Conservation (phyloP, 2,797 vertebrate species). For the Crypturellus tataupa region DNA sequence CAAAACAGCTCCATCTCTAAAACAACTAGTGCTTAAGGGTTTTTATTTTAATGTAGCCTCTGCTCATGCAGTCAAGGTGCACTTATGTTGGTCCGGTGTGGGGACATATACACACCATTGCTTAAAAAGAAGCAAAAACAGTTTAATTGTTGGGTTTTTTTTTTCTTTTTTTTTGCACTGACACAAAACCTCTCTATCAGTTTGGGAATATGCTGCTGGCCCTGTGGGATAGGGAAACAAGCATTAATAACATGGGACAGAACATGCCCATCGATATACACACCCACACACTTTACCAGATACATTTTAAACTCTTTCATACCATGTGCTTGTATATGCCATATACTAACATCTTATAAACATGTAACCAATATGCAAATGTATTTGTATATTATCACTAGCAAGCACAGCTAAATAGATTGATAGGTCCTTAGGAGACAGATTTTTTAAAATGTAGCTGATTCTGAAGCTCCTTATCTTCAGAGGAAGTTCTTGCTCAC, state of each 20-base stretch:
- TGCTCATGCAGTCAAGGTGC: slow-evolving; percentile 19
- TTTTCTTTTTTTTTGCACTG: neutral
- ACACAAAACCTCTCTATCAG: neutral
- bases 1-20: slow-evolving; percentile 78
- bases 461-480: neutral
- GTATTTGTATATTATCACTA: neutral
- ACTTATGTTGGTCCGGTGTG: neutral
- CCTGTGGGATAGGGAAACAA: neutral
- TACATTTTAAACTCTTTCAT: neutral
- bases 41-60: slow-evolving; percentile 61
- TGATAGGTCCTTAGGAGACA: neutral
- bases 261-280: neutral
- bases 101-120: neutral
- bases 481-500: neutral
- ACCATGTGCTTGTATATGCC: neutral
- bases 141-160: neutral
- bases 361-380: neutral
- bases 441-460: neutral
- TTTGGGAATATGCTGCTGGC: slow-evolving; percentile 3
- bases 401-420: neutral
- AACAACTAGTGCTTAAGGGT: slow-evolving; percentile 66
- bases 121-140: neutral
- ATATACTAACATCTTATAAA: neutral
- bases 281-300: neutral
- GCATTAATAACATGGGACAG: neutral